phyloP scores from a whole-genome alignment of 2,113 vertebrate species.

The Poicephalus meyeri region DNA sequence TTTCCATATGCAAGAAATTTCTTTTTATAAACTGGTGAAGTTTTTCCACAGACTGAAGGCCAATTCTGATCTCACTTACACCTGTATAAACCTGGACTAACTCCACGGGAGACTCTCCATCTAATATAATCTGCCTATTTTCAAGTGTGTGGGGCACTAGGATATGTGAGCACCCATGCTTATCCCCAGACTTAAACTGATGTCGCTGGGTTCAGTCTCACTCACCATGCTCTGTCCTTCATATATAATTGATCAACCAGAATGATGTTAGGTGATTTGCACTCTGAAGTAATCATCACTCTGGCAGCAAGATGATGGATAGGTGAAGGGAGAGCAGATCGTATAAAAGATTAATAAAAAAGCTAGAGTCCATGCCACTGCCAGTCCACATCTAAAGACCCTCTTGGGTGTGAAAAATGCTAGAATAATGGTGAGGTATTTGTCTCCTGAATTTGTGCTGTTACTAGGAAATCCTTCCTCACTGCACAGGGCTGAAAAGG shows the following conservation, averaged over 20 bases:
- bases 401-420: conserved; percentile 59
- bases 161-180: neutral
- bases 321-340: conserved; percentile 49
- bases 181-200: neutral
- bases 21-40: neutral
- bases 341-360: conserved; percentile 68
- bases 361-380: neutral
- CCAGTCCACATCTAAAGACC: conserved; percentile 29
- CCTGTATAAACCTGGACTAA: conserved; percentile 46
- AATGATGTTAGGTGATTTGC: conserved; percentile 62
- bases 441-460: conserved; percentile 50
- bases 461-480: conserved; percentile 6
- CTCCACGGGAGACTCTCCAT: neutral
- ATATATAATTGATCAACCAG: conserved; percentile 62
- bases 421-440: conserved; percentile 48
- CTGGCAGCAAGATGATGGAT: conserved; percentile 55
- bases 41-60: conserved; percentile 44
- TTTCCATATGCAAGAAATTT: neutral
- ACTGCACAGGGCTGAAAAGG: neutral
- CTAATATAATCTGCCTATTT: neutral
- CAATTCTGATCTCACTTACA: conserved; percentile 63
- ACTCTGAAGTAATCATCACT: conserved; percentile 64
- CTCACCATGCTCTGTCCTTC: conserved; percentile 25
- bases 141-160: neutral
- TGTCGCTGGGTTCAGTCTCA: neutral